phyloP scores from a whole-genome alignment of 2,797 vertebrate genomes.

The Tangara arthus region DNA sequence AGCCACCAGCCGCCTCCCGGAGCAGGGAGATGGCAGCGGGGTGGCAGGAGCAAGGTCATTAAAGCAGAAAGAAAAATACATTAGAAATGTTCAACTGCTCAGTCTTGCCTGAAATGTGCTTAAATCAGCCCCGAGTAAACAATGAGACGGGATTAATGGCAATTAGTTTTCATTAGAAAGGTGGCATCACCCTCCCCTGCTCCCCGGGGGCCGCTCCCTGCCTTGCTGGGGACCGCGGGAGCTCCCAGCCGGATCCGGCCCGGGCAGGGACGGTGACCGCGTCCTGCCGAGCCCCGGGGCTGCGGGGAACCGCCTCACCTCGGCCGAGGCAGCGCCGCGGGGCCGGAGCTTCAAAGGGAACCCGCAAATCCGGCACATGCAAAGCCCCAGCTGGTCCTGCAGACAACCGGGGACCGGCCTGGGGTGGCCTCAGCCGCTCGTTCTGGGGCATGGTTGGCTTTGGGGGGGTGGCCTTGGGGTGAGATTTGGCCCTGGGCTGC shows the following conservation, averaged over 20 bases:
- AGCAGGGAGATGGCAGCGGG: neutral
- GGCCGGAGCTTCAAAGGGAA: constrained; percentile 6
- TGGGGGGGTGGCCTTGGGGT: rapidly evolving
- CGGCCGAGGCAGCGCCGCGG: too few relatives aligned
- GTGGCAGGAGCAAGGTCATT: constrained; percentile 41
- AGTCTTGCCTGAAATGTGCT: constrained; percentile 61
- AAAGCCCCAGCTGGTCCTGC: neutral
- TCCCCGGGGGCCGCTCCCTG: neutral
- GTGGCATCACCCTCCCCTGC: neutral
- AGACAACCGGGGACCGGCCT: neutral
- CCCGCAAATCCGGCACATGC: neutral
- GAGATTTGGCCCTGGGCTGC: rapidly evolving
- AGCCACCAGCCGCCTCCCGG: neutral
- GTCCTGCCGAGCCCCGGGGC: neutral
- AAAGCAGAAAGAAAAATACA: constrained; percentile 57
- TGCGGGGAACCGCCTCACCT: neutral
- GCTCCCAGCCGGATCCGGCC: neutral
- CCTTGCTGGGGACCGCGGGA: neutral
- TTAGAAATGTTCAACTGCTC: constrained; percentile 51
- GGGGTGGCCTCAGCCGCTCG: neutral
- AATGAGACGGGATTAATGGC: constrained; percentile 44
- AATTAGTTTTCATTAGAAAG: constrained; percentile 54
- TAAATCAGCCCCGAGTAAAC: constrained; percentile 59
- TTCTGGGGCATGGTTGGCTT: rapidly evolving
- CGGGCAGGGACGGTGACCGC: neutral